Evolutionary conservation across 1,140 invertebrate species (phyloP).

Genomic region (Atta texana): DNA sequence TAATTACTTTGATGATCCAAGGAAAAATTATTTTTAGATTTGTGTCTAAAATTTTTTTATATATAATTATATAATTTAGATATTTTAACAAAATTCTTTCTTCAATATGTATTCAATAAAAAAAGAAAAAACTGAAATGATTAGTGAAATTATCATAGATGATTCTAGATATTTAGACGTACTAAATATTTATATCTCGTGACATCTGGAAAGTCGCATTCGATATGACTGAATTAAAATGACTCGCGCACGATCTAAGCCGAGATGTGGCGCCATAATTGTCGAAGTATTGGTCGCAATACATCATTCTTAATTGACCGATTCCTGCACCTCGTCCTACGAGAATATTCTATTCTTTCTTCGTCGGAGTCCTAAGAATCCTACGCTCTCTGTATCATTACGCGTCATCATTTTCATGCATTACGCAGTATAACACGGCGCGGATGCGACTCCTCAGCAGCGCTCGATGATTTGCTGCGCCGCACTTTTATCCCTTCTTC

Average conservation of each 20-base stretch:
- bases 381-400: constrained; percentile 15
- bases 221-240: constrained; percentile 45
- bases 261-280: constrained; percentile 19
- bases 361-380: background rate
- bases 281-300: background rate
- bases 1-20: too few species aligned
- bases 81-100: too few species aligned
- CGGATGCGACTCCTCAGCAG: background rate
- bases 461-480: constrained; percentile 2
- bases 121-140: too few species aligned
- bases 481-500: constrained; percentile 59
- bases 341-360: background rate
- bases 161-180: too few species aligned
- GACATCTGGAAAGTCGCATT: background rate
- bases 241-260: background rate
- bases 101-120: too few species aligned
- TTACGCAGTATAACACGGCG: background rate
- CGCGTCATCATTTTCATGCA: constrained; percentile 27
- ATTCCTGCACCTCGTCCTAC: constrained; percentile 18
- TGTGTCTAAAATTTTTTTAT: too few species aligned
- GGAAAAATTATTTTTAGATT: too few species aligned
- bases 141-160: too few species aligned
- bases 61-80: too few species aligned
- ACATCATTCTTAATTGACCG: constrained; percentile 43
- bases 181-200: constrained; percentile 13